phyloP scores from a whole-genome alignment of 2,113 vertebrate genomes.

The Erythrocercus mccallii region DNA sequence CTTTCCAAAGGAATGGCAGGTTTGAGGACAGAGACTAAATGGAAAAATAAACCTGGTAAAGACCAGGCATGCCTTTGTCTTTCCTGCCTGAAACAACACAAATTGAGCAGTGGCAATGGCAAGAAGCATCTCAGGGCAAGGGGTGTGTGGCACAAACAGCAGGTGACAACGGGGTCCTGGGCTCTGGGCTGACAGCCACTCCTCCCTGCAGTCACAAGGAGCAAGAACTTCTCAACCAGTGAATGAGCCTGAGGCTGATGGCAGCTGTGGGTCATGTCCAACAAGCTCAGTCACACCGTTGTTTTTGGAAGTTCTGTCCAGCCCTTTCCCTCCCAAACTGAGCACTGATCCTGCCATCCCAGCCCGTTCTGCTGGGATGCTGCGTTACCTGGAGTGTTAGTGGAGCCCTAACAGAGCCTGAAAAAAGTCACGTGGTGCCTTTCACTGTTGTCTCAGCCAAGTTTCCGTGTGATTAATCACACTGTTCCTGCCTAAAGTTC shows the following conservation, averaged over 20 bases:
- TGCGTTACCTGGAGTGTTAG: neutral
- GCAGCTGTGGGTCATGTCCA: neutral
- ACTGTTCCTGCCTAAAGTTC: neutral
- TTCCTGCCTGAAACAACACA: neutral
- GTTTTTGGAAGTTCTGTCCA: neutral
- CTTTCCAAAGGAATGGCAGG: neutral
- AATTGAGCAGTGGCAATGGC: neutral
- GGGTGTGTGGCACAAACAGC: neutral
- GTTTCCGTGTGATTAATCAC: constrained; percentile 35
- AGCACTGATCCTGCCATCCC: neutral
- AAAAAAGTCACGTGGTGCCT: constrained; percentile 25
- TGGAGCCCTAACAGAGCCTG: neutral
- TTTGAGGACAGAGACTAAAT: neutral
- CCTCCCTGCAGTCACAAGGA: neutral
- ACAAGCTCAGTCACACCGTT: neutral
- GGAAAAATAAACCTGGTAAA: neutral
- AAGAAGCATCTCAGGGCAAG: neutral
- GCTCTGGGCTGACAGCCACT: neutral
- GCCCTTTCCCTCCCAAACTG: neutral
- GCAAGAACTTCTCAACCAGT: neutral
- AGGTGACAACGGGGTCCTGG: fast-evolving
- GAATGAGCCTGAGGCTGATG: neutral
- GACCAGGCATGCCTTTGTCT: neutral
- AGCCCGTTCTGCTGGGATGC: neutral
- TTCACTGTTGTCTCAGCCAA: neutral